Evolutionary conservation across 2,797 vertebrate species (phyloP).

Genomic region (Hozukius guyotensis): DNA sequence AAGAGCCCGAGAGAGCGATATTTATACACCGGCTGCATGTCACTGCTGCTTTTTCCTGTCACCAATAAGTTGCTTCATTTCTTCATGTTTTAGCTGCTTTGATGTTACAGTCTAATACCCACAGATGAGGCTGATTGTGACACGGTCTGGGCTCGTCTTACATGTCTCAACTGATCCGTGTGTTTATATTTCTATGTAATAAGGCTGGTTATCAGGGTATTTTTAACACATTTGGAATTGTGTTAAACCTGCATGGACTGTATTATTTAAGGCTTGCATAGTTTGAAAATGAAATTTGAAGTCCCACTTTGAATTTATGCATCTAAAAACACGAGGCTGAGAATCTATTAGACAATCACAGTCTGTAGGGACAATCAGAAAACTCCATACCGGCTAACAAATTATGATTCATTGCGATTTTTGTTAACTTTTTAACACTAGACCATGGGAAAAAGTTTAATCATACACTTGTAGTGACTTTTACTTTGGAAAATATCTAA

Average conservation of each 20-base stretch:
- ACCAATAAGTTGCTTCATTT: conserved; percentile 54
- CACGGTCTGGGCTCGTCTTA: conserved; percentile 1
- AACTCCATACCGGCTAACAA: too few species aligned
- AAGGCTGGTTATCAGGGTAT: conserved; percentile 10
- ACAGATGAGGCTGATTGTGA: not conserved
- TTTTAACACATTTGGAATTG: conserved; percentile 17
- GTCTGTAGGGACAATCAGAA: not conserved
- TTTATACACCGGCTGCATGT: conserved; percentile 75
- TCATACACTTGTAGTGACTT: too few species aligned
- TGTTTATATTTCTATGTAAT: conserved; percentile 11
- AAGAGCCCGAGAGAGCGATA: conserved; percentile 75
- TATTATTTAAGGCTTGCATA: conserved; percentile 4
- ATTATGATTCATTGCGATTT: too few species aligned
- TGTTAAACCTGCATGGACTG: conserved; percentile 8
- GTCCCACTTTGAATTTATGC: not conserved
- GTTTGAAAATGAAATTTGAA: not conserved
- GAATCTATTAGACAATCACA: not conserved
- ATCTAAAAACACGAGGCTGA: not conserved
- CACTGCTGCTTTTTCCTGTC: conserved; percentile 61
- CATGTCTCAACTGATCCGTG: not conserved
- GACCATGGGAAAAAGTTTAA: too few species aligned
- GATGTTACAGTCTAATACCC: conserved; percentile 13
- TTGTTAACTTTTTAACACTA: too few species aligned
- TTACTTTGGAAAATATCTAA: too few species aligned
- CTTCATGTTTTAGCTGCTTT: conserved; percentile 38